Conservation (phyloP, 2,888 invertebrate genomes). For the Boloria selene region DNA sequence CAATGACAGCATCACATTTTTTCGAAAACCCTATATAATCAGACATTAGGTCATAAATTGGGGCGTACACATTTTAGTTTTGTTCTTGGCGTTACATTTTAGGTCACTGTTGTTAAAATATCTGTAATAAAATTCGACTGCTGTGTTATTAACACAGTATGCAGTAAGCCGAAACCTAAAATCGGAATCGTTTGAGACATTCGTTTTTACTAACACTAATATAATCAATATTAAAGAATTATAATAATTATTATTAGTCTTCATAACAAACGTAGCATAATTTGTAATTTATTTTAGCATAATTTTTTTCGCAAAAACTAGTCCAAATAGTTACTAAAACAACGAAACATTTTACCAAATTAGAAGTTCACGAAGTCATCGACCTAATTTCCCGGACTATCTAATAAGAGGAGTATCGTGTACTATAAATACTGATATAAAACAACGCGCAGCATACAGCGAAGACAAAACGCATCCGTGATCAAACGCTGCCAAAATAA, state of each 20-base stretch:
- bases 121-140: conserved; percentile 3
- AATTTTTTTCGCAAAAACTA: not conserved
- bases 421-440: conserved; percentile 69
- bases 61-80: conserved; percentile 42
- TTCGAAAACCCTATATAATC: conserved; percentile 48
- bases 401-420: conserved; percentile 63
- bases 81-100: conserved; percentile 30
- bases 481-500: conserved; percentile 70
- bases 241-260: too few relatives aligned
- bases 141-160: not conserved
- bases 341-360: conserved; percentile 44
- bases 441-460: conserved; percentile 55
- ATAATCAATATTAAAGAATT: not conserved
- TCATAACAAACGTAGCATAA: not conserved
- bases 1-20: conserved; percentile 63
- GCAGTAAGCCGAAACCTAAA: not conserved
- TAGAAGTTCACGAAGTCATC: conserved; percentile 61
- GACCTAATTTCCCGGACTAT: conserved; percentile 67
- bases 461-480: conserved; percentile 71
- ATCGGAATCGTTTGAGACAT: not conserved
- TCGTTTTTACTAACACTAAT: not conserved
- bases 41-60: conserved; percentile 48
- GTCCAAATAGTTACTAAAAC: conserved; percentile 17
- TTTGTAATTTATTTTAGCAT: too few relatives aligned
- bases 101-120: conserved; percentile 35